Conservation (phyloP, 2,113 vertebrate genomes). For the Daphoenositta chrysoptera region DNA sequence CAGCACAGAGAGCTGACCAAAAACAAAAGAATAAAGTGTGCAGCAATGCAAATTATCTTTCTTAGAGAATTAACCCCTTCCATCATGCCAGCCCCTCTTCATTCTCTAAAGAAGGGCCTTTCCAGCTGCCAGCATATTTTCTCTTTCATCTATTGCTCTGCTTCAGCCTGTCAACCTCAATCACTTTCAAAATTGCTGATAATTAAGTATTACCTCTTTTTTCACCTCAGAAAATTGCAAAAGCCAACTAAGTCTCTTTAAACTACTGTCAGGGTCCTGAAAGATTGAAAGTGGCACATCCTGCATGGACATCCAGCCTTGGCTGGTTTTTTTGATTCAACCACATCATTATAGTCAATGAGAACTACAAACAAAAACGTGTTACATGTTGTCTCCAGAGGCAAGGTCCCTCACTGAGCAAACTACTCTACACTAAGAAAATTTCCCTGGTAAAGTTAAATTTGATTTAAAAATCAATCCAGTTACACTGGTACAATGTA, state of each 20-base stretch:
- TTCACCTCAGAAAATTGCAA: background rate
- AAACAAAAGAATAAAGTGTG: constrained; percentile 35
- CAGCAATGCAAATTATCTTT: constrained; percentile 28
- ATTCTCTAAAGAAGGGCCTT: background rate
- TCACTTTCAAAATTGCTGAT: background rate
- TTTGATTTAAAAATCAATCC: background rate
- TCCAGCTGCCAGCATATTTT: background rate
- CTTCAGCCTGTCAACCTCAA: background rate
- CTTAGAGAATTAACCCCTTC: background rate
- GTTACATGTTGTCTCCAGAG: background rate
- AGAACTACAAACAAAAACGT: background rate
- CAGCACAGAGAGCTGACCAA: background rate
- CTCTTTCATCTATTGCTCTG: background rate
- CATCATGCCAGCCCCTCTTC: background rate
- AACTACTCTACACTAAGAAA: background rate
- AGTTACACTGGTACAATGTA: background rate
- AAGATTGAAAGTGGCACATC: background rate
- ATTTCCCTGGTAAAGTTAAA: background rate
- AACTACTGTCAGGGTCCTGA: background rate
- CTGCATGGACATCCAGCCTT: background rate
- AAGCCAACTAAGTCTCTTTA: background rate
- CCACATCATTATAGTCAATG: background rate
- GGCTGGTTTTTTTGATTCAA: background rate
- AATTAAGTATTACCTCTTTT: background rate
- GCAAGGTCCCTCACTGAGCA: background rate